These are phyloP conservation scores for Typhlichthys subterraneus DNA, from an alignment of 2,797 vertebrate species.

Conservation along the genomic window DNA sequence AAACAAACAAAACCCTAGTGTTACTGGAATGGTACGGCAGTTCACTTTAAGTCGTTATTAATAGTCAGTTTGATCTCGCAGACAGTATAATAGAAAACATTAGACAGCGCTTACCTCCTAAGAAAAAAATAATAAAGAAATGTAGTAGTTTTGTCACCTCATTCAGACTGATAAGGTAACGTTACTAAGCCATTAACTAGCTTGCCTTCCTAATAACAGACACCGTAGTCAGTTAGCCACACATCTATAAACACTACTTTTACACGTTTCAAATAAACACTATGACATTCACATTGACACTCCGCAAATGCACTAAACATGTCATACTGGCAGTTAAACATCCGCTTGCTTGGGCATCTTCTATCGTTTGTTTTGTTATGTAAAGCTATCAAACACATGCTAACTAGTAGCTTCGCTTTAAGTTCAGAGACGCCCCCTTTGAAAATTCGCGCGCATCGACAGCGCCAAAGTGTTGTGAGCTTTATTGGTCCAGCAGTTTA, in stretches of 20 bases:
- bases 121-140: neutral
- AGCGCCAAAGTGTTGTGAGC: constrained; percentile 64
- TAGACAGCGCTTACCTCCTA: no score
- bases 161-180: constrained; percentile 32
- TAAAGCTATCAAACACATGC: constrained; percentile 16
- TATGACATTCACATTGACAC: no score
- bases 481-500: constrained; percentile 33
- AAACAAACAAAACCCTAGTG: neutral
- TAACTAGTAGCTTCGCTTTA: constrained; percentile 18
- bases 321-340: no score
- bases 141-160: neutral
- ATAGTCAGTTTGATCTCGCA: no score
- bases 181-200: constrained; percentile 18
- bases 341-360: no score
- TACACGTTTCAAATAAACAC: constrained; percentile 3
- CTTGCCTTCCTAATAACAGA: constrained; percentile 6
- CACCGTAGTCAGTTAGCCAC: neutral
- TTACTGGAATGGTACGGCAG: no score
- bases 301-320: no score
- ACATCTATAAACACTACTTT: neutral
- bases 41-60: no score
- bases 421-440: constrained; percentile 59
- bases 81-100: no score
- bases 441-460: constrained; percentile 78
- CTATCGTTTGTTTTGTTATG: neutral